Evolutionary conservation across 2,797 vertebrate species (phyloP).

Genomic region (Sebastes alutus): DNA sequence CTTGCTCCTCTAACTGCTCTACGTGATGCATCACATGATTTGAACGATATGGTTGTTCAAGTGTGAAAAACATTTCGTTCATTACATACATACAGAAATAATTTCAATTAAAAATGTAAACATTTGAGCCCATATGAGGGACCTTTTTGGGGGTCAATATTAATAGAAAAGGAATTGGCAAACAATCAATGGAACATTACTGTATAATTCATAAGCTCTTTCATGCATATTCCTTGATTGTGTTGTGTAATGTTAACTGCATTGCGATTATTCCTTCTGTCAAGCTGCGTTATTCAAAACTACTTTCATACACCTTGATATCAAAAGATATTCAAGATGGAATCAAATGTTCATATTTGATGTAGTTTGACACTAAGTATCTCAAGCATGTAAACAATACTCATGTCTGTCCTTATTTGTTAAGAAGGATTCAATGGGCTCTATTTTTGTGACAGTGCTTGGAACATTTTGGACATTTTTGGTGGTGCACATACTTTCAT

Average conservation of each 20-base stretch:
- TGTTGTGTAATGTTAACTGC: neutral
- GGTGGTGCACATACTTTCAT: neutral
- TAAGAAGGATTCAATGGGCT: neutral
- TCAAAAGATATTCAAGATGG: neutral
- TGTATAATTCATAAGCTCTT: neutral
- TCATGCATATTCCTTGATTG: neutral
- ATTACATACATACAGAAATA: neutral
- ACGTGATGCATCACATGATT: neutral
- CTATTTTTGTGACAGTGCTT: neutral
- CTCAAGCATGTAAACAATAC: neutral
- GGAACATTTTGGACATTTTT: neutral
- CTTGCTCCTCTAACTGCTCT: neutral
- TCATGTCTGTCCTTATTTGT: neutral
- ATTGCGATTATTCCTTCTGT: neutral
- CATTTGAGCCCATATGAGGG: neutral
- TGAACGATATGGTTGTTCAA: neutral
- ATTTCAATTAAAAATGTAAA: neutral
- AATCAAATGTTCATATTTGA: neutral
- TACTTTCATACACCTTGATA: neutral
- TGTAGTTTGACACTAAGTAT: neutral
- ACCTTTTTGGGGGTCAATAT: neutral
- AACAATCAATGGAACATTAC: neutral
- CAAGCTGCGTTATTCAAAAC: neutral
- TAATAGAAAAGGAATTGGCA: neutral
- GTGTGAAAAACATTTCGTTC: neutral